Conservation (phyloP, 2,888 invertebrate species). For the Zeuzera pyrina region DNA sequence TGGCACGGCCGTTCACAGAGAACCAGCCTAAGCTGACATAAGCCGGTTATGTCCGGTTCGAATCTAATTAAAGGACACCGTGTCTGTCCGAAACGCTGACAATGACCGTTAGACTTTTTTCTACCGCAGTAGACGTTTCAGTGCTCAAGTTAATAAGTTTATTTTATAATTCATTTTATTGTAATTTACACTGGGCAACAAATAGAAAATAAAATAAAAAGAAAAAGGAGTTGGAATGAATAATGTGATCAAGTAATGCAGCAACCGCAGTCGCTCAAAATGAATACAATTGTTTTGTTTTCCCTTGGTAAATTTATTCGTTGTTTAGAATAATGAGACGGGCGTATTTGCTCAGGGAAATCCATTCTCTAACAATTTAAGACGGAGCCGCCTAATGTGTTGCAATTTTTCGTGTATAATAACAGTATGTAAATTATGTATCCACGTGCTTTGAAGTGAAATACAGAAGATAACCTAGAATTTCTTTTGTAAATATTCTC, state of each 20-base stretch:
- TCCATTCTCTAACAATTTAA: constrained; percentile 65
- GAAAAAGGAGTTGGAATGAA: constrained; percentile 42
- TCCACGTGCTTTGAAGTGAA: too few relatives aligned
- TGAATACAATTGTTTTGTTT: constrained; percentile 69
- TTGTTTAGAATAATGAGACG: constrained; percentile 69
- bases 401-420: constrained; percentile 59
- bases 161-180: constrained; percentile 11
- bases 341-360: constrained; percentile 59
- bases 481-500: too few relatives aligned
- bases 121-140: constrained; percentile 35
- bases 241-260: constrained; percentile 65
- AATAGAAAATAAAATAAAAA: constrained; percentile 22
- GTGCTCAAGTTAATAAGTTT: constrained; percentile 44
- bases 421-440: constrained; percentile 27
- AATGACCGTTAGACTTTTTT: constrained; percentile 54
- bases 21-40: constrained; percentile 61
- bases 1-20: constrained; percentile 46
- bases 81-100: constrained; percentile 63
- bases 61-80: constrained; percentile 69
- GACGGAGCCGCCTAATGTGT: constrained; percentile 54
- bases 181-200: constrained; percentile 14
- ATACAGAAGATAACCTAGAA: too few relatives aligned
- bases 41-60: constrained; percentile 65
- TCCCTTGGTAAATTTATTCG: constrained; percentile 64
- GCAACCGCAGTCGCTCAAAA: constrained; percentile 58